phyloP scores from a whole-genome alignment of 2,888 invertebrate species.

The Punctoribates punctum region DNA sequence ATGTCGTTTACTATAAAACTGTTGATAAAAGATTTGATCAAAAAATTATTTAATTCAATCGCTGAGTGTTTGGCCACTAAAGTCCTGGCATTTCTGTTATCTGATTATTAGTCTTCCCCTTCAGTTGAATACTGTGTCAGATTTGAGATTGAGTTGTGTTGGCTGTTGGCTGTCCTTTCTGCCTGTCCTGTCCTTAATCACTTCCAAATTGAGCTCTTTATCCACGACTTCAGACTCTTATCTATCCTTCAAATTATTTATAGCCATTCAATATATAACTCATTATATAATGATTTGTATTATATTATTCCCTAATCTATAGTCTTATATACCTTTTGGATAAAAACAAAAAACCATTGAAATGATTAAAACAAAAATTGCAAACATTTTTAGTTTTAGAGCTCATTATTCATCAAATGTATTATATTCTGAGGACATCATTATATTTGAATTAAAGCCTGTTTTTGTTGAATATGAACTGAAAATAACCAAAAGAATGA shows the following conservation, averaged over 20 bases:
- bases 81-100: too few species aligned
- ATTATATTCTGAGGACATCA: not conserved
- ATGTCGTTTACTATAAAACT: too few species aligned
- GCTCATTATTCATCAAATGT: not conserved
- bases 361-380: too few species aligned
- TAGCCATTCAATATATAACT: not conserved
- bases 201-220: not conserved
- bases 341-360: not conserved
- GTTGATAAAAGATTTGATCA: too few species aligned
- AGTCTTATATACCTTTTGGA: not conserved
- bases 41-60: too few species aligned
- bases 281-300: not conserved
- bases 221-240: not conserved
- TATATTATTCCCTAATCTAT: not conserved
- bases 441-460: not conserved
- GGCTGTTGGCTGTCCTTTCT: not conserved
- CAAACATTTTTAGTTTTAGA: not conserved
- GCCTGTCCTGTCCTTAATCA: slow-evolving; percentile 4
- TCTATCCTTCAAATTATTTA: not conserved
- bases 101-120: too few species aligned
- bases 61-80: too few species aligned
- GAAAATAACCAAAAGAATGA: too few species aligned
- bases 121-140: not conserved
- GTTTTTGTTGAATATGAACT: too few species aligned
- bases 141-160: not conserved